Base-by-base conservation (phyloP, 1,140 invertebrate genomes). In the Tyrophagus putrescentiae region DNA sequence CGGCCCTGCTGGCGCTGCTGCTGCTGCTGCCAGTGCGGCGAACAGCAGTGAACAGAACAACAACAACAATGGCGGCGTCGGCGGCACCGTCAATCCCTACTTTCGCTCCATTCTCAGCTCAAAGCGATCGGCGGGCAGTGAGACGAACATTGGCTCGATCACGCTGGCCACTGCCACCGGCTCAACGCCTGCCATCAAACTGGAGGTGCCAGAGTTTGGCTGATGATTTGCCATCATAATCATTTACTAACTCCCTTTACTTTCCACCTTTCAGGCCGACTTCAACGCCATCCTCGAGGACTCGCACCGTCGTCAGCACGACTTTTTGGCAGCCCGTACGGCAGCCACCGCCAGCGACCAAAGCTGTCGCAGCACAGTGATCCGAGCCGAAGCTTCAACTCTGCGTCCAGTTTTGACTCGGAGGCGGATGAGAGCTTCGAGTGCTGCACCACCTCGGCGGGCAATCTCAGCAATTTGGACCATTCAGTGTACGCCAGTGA, bases 281-380 rank as follows among this genome's bases (percentile, higher is more conserved):
- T 64, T 9, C 11, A 6, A 61, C 53, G 11, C 48, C 50, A 27
- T 62, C 60, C 23, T 61, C 59, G 18, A 56, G 58, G 11, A 48
- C 57, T 2, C 61, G 57, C 59, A 62, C 61, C 16, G 50, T 60
- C 4, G 60, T 60, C 9, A 54, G 39, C 4, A 61, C 57, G 6
- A 42, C 60, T 16, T 53, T 1, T 62, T 60, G 21, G 61, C 53
- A 5, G 4, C 28, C 2, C 57, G 63, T 56, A 64, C 63, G 9
- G 4, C 63, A 21, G 53, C 54, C 7, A 63, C 62, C 0, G 65
- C 62, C 36, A 28, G 62, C 7, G 60, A 64, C 23, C 60, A 58
- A 53, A 33, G 62, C 9, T 62, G 58, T 18, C 39, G 33, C 7
- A 62, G 50, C 27, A 63, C 64, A 9, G 28, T 32, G 50, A 60